phyloP scores from a whole-genome alignment of 2,888 invertebrate species.

The Pristionchus exspectatus region DNA sequence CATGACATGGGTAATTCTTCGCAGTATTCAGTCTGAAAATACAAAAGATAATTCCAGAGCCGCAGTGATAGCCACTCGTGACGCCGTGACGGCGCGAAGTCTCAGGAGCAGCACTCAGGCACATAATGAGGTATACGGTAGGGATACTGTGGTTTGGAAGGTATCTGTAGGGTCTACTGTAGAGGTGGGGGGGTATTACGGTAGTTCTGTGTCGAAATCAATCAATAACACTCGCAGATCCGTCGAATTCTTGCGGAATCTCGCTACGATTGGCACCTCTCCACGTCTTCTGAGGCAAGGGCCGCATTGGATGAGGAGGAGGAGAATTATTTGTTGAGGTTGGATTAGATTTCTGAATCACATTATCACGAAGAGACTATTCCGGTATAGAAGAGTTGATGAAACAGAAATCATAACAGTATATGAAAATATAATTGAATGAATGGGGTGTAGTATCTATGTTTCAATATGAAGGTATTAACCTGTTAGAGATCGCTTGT shows the following conservation, averaged over 20 bases:
- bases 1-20: no score
- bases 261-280: constrained; percentile 42
- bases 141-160: background rate
- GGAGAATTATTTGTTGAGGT: constrained; percentile 37
- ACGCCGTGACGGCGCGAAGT: constrained; percentile 15
- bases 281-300: constrained; percentile 18
- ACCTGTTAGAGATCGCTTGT: no score
- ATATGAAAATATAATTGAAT: rapidly evolving
- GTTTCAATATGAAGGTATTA: background rate
- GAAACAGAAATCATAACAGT: background rate
- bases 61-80: constrained; percentile 29
- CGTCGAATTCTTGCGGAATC: constrained; percentile 50
- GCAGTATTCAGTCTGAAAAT: background rate
- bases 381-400: background rate
- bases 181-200: background rate
- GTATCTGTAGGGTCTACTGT: background rate
- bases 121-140: constrained; percentile 38
- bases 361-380: background rate
- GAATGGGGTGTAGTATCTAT: background rate
- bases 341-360: no score
- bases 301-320: constrained; percentile 26
- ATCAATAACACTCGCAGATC: background rate
- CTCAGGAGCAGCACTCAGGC: constrained; percentile 27
- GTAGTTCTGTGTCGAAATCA: background rate
- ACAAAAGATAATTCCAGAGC: background rate